Evolutionary conservation across 2,113 vertebrate genomes (phyloP).

Genomic region (Macaca mulatta): DNA sequence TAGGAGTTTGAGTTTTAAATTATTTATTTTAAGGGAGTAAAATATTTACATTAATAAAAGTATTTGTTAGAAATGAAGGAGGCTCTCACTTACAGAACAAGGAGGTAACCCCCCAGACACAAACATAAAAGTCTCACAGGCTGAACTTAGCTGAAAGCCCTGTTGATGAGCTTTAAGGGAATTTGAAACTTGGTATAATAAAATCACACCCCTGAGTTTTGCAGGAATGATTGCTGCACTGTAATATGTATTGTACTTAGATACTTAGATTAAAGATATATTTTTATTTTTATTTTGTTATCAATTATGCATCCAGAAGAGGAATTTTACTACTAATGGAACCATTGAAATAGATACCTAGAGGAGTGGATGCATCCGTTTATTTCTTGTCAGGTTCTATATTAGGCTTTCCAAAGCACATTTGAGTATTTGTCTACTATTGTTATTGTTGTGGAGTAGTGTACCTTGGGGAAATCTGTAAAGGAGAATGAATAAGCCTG

Average conservation of each 20-base stretch:
- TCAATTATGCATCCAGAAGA: slow-evolving; percentile 75
- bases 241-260: slow-evolving; percentile 58
- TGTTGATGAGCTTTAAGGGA: slow-evolving; percentile 45
- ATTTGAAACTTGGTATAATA: slow-evolving; percentile 67
- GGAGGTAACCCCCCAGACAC: background rate
- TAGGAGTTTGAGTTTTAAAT: background rate
- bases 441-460: slow-evolving; percentile 65
- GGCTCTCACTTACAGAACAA: slow-evolving; percentile 13
- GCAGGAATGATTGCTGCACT: slow-evolving; percentile 53
- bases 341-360: slow-evolving; percentile 74
- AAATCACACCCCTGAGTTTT: slow-evolving; percentile 72
- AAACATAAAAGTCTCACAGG: slow-evolving; percentile 20
- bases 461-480: slow-evolving; percentile 58
- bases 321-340: slow-evolving; percentile 76
- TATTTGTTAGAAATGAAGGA: slow-evolving; percentile 41
- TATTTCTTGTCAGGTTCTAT: slow-evolving; percentile 72
- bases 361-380: slow-evolving; percentile 56
- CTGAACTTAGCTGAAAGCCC: slow-evolving; percentile 48
- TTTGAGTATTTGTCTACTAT: slow-evolving; percentile 68
- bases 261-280: slow-evolving; percentile 74
- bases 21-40: slow-evolving; percentile 11
- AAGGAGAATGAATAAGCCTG: slow-evolving; percentile 51
- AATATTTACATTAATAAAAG: background rate
- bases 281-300: slow-evolving; percentile 78
- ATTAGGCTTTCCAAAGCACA: slow-evolving; percentile 47